A percentile compares a stretch with the other conserved stretches of the same genome.
Evolutionary conservation across 2,888 invertebrate genomes (phyloP).

Genomic region (Drosophila cognata): DNA sequence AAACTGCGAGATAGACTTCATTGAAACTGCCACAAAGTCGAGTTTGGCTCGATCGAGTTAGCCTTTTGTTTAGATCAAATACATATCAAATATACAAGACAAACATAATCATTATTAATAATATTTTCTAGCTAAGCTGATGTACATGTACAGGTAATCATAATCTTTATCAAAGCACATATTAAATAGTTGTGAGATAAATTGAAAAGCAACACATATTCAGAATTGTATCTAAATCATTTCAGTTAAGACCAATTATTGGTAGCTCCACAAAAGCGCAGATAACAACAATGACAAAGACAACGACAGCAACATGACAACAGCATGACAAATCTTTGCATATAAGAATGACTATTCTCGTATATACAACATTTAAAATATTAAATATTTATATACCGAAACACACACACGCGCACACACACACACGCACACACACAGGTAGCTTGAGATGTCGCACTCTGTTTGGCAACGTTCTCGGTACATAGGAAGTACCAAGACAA

Average conservation of each 20-base stretch:
- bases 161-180: neutral
- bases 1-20: neutral
- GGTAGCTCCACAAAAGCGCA: constrained; percentile 44
- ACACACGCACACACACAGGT: neutral
- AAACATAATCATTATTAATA: neutral
- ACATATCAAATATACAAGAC: neutral
- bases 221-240: neutral
- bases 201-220: neutral
- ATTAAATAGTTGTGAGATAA: neutral
- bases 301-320: constrained; percentile 17
- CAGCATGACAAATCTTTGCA: constrained; percentile 56
- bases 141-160: neutral
- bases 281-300: constrained; percentile 45
- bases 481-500: constrained; percentile 74
- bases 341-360: constrained; percentile 43
- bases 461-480: constrained; percentile 48
- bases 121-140: neutral
- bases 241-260: constrained; percentile 7
- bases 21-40: neutral
- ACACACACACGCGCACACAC: neutral
- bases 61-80: neutral
- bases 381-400: constrained; percentile 1
- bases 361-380: constrained; percentile 10
- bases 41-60: neutral
- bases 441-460: constrained; percentile 59